Evolutionary conservation across 2,113 vertebrate species (phyloP), one percentile per base, ranked within the genome.

Genomic region (Syngnathus typhle): DNA sequence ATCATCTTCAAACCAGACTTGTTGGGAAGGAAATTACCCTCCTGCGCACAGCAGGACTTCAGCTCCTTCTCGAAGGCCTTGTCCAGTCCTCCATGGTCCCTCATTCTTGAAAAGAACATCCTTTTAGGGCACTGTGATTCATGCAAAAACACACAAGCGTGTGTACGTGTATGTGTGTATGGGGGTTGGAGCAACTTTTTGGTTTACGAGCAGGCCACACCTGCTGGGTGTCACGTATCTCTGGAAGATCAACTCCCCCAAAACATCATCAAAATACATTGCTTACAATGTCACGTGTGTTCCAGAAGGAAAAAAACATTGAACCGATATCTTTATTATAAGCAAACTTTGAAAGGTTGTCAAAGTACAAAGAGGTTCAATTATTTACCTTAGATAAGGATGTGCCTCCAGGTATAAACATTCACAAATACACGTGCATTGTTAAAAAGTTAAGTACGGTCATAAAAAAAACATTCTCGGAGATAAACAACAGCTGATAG

Each of bases 1-100:
- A 99, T 95, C 80, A 97, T 83, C 79, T 87, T 92, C 72, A 98
- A 89, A 60, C 96, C 96, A 46, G 93, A 91, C 75, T 95, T 93
- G 3, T 89, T 92, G 67, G 96, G 96, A 76, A 95, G 92, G 75
- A 94, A 98, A 75, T 89, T 88, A 74, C 79, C 84, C 84, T 98
- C 95, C 69, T 89, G 90, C 0, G 95, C 94, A 81, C 94, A 80
- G 58, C 95, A 94, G 36, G 92, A 78, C 81, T 90, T 95, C 77
- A 98, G 77, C 79, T 98, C 93, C 56, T 93, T 94, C 72, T 96
- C 88, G 27, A 97, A 93, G 65, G 78, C 43, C 69, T 62, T 74
- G 82, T 88, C 87, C 55, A 89, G 52, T 5, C 60, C 75, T 44
- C 76, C 72, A 60, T 69, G 83, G 68, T 80, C 83, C 74, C 79